These are phyloP conservation scores for Synodontis membranacea DNA, from an alignment of 2,113 vertebrate genomes.

Conservation along the genomic window DNA sequence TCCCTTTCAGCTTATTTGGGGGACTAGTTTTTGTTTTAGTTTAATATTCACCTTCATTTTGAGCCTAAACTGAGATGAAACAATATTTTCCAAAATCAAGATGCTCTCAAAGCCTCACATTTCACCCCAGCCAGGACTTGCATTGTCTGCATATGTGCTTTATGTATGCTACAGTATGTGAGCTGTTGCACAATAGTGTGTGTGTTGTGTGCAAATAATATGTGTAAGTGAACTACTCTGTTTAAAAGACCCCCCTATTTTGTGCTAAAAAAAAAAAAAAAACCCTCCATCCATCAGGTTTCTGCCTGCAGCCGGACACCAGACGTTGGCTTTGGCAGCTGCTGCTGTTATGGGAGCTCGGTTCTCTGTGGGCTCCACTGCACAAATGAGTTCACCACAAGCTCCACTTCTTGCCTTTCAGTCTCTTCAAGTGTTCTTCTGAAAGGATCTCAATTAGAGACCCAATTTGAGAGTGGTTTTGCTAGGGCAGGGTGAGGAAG, in stretches of 20 bases:
- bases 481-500: slow-evolving; percentile 60
- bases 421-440: slow-evolving; percentile 58
- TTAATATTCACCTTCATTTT: not conserved
- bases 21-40: not conserved
- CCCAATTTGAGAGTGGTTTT: slow-evolving; percentile 51
- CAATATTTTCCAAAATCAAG: slow-evolving; percentile 23
- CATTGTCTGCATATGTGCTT: slow-evolving; percentile 54
- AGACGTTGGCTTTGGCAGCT: slow-evolving; percentile 78
- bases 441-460: slow-evolving; percentile 71
- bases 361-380: slow-evolving; percentile 59
- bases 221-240: not conserved
- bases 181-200: not conserved
- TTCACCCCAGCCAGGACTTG: slow-evolving; percentile 28
- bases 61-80: slow-evolving; percentile 49
- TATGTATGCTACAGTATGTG: not conserved
- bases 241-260: slow-evolving; percentile 42
- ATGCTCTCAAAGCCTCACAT: slow-evolving; percentile 57
- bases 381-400: slow-evolving; percentile 64
- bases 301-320: slow-evolving; percentile 66
- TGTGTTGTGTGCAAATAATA: not conserved
- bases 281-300: slow-evolving; percentile 58
- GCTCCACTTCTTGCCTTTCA: slow-evolving; percentile 57
- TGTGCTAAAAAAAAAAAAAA: slow-evolving; percentile 46
- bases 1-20: not conserved
- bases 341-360: slow-evolving; percentile 70